Evolutionary conservation across 2,113 vertebrate genomes (phyloP).

Genomic region (Phoxinus phoxinus): DNA sequence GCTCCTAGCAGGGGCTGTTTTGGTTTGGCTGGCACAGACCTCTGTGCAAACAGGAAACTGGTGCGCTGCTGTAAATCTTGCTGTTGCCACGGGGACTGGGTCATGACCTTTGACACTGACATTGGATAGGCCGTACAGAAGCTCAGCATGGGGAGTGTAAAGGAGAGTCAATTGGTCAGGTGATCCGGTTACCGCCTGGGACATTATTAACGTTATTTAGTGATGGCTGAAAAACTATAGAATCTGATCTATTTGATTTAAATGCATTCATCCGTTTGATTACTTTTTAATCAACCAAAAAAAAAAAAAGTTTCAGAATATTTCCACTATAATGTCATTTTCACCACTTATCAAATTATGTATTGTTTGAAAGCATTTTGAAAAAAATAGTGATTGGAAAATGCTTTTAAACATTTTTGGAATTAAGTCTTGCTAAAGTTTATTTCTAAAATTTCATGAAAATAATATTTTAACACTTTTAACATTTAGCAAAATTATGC

Average conservation of each 20-base stretch:
- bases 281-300: too few relatives aligned
- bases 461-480: too few relatives aligned
- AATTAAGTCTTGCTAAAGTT: too few relatives aligned
- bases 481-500: too few relatives aligned
- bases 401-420: too few relatives aligned
- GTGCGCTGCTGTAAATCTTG: conserved; percentile 47
- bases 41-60: conserved; percentile 54
- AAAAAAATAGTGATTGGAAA: too few relatives aligned
- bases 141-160: neutral
- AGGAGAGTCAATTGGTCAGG: conserved; percentile 23
- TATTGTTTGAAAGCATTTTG: too few relatives aligned
- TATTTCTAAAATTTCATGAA: too few relatives aligned
- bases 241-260: neutral
- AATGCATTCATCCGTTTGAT: too few relatives aligned
- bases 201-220: neutral
- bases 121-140: conserved; percentile 35
- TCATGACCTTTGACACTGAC: conserved; percentile 47
- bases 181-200: neutral
- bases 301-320: neutral
- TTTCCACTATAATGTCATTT: too few relatives aligned
- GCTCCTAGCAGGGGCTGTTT: conserved; percentile 51
- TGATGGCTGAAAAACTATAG: too few relatives aligned
- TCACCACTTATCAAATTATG: too few relatives aligned
- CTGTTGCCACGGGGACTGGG: conserved; percentile 36
- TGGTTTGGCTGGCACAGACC: conserved; percentile 51